Percentiles rank a stretch among this genome's conserved stretches.
Conservation (phyloP, 1,140 invertebrate species). For the Condylostylus longicornis region DNA sequence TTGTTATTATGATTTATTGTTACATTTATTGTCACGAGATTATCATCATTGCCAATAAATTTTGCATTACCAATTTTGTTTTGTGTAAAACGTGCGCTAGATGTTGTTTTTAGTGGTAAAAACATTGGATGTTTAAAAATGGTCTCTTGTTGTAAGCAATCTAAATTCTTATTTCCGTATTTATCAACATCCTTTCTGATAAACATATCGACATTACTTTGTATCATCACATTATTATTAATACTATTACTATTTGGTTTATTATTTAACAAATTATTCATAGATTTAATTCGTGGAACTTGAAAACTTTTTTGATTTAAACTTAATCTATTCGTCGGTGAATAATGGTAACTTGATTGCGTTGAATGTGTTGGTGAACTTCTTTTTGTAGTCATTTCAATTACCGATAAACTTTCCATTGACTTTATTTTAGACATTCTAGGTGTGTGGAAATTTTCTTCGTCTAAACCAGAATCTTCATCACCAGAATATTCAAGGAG, state of each 20-base stretch:
- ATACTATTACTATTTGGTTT: constrained; percentile 18
- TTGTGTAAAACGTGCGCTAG: constrained; percentile 22
- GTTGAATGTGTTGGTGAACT: too few species aligned
- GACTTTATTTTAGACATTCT: constrained; percentile 29
- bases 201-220: background rate
- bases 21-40: too few species aligned
- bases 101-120: constrained; percentile 13
- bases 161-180: constrained; percentile 8
- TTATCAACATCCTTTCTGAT: background rate
- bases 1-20: background rate
- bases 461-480: constrained; percentile 28
- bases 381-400: constrained; percentile 30
- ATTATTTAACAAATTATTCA: constrained; percentile 21
- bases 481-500: constrained; percentile 16
- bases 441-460: constrained; percentile 28
- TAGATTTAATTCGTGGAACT: constrained; percentile 29
- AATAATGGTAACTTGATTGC: constrained; percentile 26
- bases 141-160: constrained; percentile 7
- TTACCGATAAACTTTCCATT: constrained; percentile 28
- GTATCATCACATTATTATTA: constrained; percentile 17
- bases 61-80: constrained; percentile 30
- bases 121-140: constrained; percentile 17
- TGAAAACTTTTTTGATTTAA: constrained; percentile 15
- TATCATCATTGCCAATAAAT: constrained; percentile 27
- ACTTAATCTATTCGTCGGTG: constrained; percentile 23